Conservation (phyloP, 2,113 vertebrate genomes). For the Menidia beryllina region DNA sequence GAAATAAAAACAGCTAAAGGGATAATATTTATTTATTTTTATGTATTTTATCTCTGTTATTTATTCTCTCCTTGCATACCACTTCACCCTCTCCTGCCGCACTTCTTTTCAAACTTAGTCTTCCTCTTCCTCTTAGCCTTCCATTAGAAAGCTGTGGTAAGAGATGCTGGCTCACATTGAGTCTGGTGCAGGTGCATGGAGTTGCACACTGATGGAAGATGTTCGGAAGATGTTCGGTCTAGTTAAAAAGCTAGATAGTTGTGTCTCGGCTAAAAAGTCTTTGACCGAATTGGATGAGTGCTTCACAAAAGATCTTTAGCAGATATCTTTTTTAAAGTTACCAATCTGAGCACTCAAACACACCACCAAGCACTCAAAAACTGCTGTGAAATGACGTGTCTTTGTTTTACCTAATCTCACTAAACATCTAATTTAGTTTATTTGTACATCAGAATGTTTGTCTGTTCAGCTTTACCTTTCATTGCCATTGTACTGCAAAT, state of each 20-base stretch:
- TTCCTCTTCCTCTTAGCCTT: conserved; percentile 31
- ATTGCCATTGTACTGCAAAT: not conserved
- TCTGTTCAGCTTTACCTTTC: conserved; percentile 4
- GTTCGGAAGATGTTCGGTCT: conserved; percentile 18
- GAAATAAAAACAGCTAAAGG: too few relatives aligned
- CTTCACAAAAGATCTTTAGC: conserved; percentile 11
- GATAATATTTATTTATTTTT: too few relatives aligned
- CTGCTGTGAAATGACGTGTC: not conserved
- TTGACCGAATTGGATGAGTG: conserved; percentile 3
- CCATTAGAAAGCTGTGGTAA: not conserved
- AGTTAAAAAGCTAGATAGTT: conserved; percentile 11
- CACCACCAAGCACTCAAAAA: too few relatives aligned
- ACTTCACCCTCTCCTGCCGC: conserved; percentile 14
- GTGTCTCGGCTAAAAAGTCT: conserved; percentile 5
- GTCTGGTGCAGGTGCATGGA: not conserved
- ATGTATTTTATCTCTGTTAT: conserved; percentile 4
- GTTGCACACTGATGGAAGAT: conserved; percentile 8
- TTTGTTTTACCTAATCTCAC: not conserved
- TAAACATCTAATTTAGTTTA: too few relatives aligned
- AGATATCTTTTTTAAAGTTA: not conserved
- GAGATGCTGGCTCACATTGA: conserved; percentile 1
- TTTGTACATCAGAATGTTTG: not conserved
- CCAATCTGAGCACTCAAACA: conserved; percentile 14
- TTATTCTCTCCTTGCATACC: conserved; percentile 10
- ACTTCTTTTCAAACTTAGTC: conserved; percentile 22